Conservation (phyloP, 2,797 vertebrate genomes). For the Tokudaia tokunoshimensis region DNA sequence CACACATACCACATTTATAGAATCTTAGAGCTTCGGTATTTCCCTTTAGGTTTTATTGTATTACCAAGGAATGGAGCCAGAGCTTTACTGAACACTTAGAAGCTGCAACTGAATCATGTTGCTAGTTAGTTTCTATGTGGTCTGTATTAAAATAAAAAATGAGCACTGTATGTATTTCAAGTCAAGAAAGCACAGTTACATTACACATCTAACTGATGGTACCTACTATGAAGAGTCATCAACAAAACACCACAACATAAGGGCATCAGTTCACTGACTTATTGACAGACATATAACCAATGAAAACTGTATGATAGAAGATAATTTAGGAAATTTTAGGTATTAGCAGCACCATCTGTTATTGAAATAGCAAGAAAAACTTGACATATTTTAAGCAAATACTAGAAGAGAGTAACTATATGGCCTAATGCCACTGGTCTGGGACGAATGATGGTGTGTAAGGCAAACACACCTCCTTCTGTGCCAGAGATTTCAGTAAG, state of each 20-base stretch:
- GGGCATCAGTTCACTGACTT: constrained; percentile 85
- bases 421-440: constrained; percentile 71
- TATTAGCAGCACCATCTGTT: constrained; percentile 93
- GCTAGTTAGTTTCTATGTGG: neutral
- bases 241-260: constrained; percentile 70
- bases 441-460: constrained; percentile 64
- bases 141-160: constrained; percentile 62
- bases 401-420: constrained; percentile 69
- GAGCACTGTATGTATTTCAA: constrained; percentile 62
- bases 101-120: constrained; percentile 43
- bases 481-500: constrained; percentile 74
- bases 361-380: constrained; percentile 88
- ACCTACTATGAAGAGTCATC: constrained; percentile 17
- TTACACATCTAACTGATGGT: constrained; percentile 50
- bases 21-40: constrained; percentile 9
- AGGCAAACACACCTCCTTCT: constrained; percentile 39
- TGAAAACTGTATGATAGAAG: constrained; percentile 87
- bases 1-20: constrained; percentile 29
- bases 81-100: constrained; percentile 45
- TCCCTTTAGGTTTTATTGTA: constrained; percentile 2
- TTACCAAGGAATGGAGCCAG: constrained; percentile 1
- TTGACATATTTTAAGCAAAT: constrained; percentile 74
- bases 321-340: constrained; percentile 89
- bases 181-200: constrained; percentile 58
- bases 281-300: constrained; percentile 87